phyloP scores from a whole-genome alignment of 2,113 vertebrate genomes.

The Macheiramphus alcinus region DNA sequence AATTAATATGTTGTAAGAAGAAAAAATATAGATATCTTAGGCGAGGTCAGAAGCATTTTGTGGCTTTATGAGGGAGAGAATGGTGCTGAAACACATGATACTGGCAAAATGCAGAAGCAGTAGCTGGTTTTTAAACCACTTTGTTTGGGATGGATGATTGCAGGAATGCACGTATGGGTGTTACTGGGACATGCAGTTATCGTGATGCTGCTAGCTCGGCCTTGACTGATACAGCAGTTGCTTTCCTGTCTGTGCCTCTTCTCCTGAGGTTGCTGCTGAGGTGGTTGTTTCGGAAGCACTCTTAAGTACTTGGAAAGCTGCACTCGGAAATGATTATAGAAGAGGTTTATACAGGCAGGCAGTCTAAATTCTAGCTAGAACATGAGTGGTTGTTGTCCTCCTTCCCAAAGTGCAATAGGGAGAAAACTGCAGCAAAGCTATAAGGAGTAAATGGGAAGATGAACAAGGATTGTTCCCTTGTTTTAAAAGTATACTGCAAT shows the following conservation, averaged over 20 bases:
- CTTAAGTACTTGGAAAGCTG: background rate
- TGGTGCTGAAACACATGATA: background rate
- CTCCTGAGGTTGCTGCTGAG: background rate
- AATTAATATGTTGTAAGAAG: conserved; percentile 52
- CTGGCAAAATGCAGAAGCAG: too few species aligned
- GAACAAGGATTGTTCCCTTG: background rate
- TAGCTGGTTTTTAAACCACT: background rate
- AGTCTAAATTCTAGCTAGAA: background rate
- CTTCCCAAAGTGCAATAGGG: background rate
- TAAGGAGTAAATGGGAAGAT: background rate
- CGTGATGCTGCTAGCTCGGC: background rate
- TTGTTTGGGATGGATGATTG: background rate
- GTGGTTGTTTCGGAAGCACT: background rate
- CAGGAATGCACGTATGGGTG: too few species aligned
- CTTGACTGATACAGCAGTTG: background rate
- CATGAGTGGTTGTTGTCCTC: fast-evolving
- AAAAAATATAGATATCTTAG: background rate
- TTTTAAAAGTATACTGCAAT: too few species aligned
- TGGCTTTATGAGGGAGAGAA: background rate
- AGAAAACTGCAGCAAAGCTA: background rate
- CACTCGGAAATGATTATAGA: fast-evolving
- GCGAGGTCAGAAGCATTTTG: conserved; percentile 26
- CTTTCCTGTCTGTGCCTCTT: background rate
- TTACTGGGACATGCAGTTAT: fast-evolving
- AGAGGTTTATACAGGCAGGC: background rate